A percentile compares a stretch with the other conserved stretches of the same genome.
phyloP scores from a whole-genome alignment of 2,888 invertebrate genomes.

The Lingula anatina region DNA sequence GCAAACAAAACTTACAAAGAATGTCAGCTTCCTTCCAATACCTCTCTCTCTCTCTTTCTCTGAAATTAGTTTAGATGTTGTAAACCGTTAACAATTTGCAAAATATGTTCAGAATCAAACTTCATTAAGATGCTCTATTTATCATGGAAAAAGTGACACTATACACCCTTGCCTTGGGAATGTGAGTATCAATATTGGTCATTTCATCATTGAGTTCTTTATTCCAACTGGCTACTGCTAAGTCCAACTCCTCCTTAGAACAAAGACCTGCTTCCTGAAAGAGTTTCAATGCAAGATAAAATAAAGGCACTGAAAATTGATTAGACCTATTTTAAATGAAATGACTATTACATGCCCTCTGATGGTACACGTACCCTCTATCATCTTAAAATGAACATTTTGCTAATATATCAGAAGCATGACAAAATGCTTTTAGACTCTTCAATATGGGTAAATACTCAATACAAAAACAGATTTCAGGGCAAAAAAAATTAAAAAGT shows the following conservation, averaged over 20 bases:
- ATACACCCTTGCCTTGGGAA: constrained; percentile 23
- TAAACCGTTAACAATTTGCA: too few relatives aligned
- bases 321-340: too few relatives aligned
- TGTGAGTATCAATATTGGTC: constrained; percentile 56
- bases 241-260: constrained; percentile 59
- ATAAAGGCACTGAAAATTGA: too few relatives aligned
- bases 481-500: not conserved
- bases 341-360: too few relatives aligned
- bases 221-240: constrained; percentile 61
- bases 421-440: not conserved
- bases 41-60: too few relatives aligned
- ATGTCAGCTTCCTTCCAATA: too few relatives aligned
- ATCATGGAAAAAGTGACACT: constrained; percentile 1
- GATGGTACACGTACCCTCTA: too few relatives aligned
- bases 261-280: constrained; percentile 55
- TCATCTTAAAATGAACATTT: too few relatives aligned
- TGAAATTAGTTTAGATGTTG: too few relatives aligned
- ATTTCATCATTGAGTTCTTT: constrained; percentile 66
- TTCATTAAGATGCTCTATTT: not conserved
- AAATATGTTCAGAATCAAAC: not conserved
- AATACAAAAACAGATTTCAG: not conserved
- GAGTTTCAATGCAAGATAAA: too few relatives aligned
- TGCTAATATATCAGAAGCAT: too few relatives aligned
- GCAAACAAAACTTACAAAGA: not conserved
- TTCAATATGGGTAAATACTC: not conserved